Base-by-base conservation (phyloP, 1,140 invertebrate species). In the Conus betulinus region DNA sequence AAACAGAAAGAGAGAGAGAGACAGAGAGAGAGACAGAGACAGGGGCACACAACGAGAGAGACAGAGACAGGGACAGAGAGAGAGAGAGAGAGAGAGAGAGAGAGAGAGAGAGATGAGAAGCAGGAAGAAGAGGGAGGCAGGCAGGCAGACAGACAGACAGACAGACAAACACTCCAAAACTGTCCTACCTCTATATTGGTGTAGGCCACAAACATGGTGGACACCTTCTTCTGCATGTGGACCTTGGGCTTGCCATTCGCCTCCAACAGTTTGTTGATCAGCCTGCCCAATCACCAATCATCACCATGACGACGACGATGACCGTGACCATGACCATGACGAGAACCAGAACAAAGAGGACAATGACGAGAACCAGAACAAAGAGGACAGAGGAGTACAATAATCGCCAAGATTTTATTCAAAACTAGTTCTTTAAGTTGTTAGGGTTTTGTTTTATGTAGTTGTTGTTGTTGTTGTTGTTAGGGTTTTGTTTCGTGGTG, bases 281-380 rank as follows among this genome's bases (percentile, higher is more conserved):
- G 89, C 84, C 93, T 93, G 88, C 20, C 89, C 90, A 87, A 84
- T 67, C 23, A 53, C 20, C 10, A 27, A 57, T 20, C 5, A 52
- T 60, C n/a, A 84, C 89, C 94, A 94, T 91, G 94, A 93, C 87
- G 94, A 95, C 92, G 94, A 95, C 57, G 87, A 94, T 74, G 94
- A 95, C 87, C 90, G 91, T 89, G 94, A 94, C 89, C 87, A 93
- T 82, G 92, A 90, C 60, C 89, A 94, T 63, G 93, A 94, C 8
- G 60, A 67, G 20, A 23, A 67, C 11, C 11, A 67, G 20, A 23
- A 67, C 11, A 23, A 67, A 67, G 60, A 67, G 3, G 60, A 67
- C 11, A 0, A 67, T 15, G 60, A 67, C 11, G 60, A 67, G 20
- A 23, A 67, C 11, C 11, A 67, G 20, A 23, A 67, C 11, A 23